These are phyloP conservation scores for Coboldia fuscipes DNA, from an alignment of 1,140 invertebrate genomes.

Conservation along the genomic window DNA sequence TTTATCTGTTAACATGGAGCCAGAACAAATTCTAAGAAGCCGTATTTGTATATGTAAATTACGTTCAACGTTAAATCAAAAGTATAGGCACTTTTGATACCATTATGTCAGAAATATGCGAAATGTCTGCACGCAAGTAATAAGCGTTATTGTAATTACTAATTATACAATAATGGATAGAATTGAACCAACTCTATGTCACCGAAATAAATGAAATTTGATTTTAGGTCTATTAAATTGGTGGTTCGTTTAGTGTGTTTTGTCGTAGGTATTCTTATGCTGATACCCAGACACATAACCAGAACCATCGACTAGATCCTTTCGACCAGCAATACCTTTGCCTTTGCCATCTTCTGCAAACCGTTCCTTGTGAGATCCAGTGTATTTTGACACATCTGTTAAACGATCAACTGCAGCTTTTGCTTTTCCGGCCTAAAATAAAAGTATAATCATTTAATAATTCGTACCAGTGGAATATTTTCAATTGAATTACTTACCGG, in stretches of 20 bases:
- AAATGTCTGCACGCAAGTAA: too few relatives aligned
- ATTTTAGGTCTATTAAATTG: too few relatives aligned
- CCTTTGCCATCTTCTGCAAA: slow-evolving; percentile 74
- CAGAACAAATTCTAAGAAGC: too few relatives aligned
- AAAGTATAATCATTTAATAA: slow-evolving; percentile 1
- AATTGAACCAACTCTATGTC: too few relatives aligned
- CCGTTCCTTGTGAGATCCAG: slow-evolving; percentile 72
- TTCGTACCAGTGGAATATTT: neutral
- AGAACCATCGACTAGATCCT: slow-evolving; percentile 50
- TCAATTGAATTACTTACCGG: slow-evolving; percentile 6
- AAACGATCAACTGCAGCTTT: slow-evolving; percentile 61
- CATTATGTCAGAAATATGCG: too few relatives aligned
- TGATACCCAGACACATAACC: slow-evolving; percentile 82
- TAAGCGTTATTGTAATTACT: too few relatives aligned
- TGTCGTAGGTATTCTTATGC: slow-evolving; percentile 56
- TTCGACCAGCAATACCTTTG: slow-evolving; percentile 69
- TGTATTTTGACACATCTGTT: slow-evolving; percentile 78
- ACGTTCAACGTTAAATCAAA: too few relatives aligned
- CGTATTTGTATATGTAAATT: too few relatives aligned
- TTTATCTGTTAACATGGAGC: too few relatives aligned
- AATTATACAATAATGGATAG: too few relatives aligned
- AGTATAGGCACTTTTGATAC: too few relatives aligned
- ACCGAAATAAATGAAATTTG: too few relatives aligned
- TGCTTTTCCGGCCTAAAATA: slow-evolving; percentile 34
- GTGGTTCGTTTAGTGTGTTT: slow-evolving; percentile 31